Evolutionary conservation across 2,888 invertebrate species (phyloP).

Genomic region (Ophioninae sp.): DNA sequence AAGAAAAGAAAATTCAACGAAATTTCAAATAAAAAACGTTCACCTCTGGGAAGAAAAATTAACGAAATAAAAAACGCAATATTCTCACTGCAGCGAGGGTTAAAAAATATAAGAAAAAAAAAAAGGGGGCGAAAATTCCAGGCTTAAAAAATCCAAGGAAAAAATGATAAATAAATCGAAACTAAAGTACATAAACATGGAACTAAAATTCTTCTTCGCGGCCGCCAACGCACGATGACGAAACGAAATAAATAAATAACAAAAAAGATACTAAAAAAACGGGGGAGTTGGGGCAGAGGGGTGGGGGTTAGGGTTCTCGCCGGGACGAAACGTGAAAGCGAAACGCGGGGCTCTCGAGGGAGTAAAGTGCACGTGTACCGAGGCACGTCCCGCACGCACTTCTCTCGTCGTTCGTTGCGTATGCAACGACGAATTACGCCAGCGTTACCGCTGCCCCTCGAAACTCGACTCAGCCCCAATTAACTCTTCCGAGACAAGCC

Average conservation of each 20-base stretch:
- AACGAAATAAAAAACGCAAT: too few relatives aligned
- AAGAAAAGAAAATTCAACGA: too few relatives aligned
- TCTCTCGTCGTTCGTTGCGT: slow-evolving; percentile 8
- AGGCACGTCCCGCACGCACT: background rate
- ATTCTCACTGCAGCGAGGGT: too few relatives aligned
- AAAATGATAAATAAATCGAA: too few relatives aligned
- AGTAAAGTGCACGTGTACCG: slow-evolving; percentile 11
- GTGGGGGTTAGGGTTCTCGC: slow-evolving; percentile 4
- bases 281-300: slow-evolving; percentile 32
- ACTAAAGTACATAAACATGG: too few relatives aligned
- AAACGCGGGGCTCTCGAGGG: slow-evolving; percentile 27
- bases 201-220: slow-evolving; percentile 2
- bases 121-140: too few relatives aligned
- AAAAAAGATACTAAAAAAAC: background rate
- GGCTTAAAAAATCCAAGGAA: too few relatives aligned
- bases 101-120: too few relatives aligned
- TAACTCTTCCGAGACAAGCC: background rate
- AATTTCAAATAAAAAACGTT: too few relatives aligned
- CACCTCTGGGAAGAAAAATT: too few relatives aligned
- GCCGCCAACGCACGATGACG: slow-evolving; percentile 12
- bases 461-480: slow-evolving; percentile 30
- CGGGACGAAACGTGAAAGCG: slow-evolving; percentile 42
- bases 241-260: background rate
- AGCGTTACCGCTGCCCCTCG: slow-evolving; percentile 19
- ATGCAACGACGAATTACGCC: slow-evolving; percentile 37